A percentile compares a stretch with the other conserved stretches of the same genome.
phyloP scores from a whole-genome alignment of 2,888 invertebrate species.

The Plutella xylostella region DNA sequence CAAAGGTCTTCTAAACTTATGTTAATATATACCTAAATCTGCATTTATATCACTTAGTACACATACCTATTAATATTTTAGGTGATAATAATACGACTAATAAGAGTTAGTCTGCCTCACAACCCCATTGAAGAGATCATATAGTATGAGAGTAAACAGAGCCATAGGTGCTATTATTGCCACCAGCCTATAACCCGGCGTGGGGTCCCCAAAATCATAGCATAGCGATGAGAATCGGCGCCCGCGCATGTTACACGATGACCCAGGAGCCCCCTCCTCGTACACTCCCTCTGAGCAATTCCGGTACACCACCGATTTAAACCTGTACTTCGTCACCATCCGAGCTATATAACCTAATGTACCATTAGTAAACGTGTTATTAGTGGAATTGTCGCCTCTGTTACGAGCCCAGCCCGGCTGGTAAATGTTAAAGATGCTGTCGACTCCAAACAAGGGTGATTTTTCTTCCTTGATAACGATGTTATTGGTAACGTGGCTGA shows the following conservation, averaged over 20 bases:
- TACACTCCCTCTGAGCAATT: constrained; percentile 46
- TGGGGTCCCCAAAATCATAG: constrained; percentile 45
- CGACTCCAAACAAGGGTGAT: constrained; percentile 26
- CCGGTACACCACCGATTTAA: constrained; percentile 32
- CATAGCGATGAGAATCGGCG: constrained; percentile 39
- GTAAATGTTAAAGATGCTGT: constrained; percentile 33
- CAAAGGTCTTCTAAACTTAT: too few relatives aligned
- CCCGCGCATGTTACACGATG: constrained; percentile 39
- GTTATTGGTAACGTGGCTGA: too few relatives aligned
- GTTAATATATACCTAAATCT: too few relatives aligned
- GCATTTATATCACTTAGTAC: too few relatives aligned
- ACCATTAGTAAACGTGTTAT: constrained; percentile 27
- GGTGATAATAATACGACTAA: too few relatives aligned
- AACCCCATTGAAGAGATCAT: constrained; percentile 55
- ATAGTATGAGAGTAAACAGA: constrained; percentile 50
- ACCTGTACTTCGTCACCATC: constrained; percentile 41
- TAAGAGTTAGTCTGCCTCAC: constrained; percentile 45
- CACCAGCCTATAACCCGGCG: constrained; percentile 45
- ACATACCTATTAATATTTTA: too few relatives aligned
- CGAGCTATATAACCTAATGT: constrained; percentile 36
- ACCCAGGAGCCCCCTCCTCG: constrained; percentile 35
- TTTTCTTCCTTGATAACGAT: too few relatives aligned
- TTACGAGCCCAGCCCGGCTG: constrained; percentile 23
- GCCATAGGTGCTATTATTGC: constrained; percentile 50
- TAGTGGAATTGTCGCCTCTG: constrained; percentile 15